Evolutionary conservation across 92 coral and sea anemone genomes (phyloP), one percentile per base, ranked within the genome.

Genomic region (Epizoanthus illoricatus): DNA sequence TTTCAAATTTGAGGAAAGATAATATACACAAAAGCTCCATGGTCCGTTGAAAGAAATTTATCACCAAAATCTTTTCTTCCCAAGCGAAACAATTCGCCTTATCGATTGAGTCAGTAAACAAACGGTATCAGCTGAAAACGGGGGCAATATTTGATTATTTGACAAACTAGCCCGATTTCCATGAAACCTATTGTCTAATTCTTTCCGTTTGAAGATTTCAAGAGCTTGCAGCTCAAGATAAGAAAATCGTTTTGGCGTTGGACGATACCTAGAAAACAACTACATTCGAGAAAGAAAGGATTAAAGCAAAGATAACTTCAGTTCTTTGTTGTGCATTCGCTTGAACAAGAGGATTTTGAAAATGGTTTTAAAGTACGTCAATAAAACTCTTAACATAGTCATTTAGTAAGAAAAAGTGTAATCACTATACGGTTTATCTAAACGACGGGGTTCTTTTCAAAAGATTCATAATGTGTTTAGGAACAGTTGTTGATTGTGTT

Each of bases 121-220:
- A 64, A 63, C 66, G 82, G 52, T 52, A 78, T 63, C 82, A 62
- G 65, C 70, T 41, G 40, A 78, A 78, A 62, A 61, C 82, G 47
- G 52, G 82, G 41, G 49, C 82, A 78, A n/a, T 62, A 78, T 78
- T 78, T 28, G 82, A 41, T 78, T 78, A 78, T 78, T 78, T 78
- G 71, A 55, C 70, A 78, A 78, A 78, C 82, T 78, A 78, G 82
- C 82, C 19, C 61, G 82, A 78, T 78, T 78, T 78, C 23, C 33
- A 33, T 23, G 17, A 41, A 42, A 19, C 71, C 20, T 20, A 19
- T 78, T 78, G 63, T 78, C 82, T 62, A 21, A 62, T 62, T 41
- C 5, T 45, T 78, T 43, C 81, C 82, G 82, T 28, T 76, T 63
- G 82, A 63, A 61, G 39, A 66, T 43, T 62, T 43, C 43, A 57